phyloP scores from a whole-genome alignment of 2,797 vertebrate species.

The Parauchenoglanis ngamensis region DNA sequence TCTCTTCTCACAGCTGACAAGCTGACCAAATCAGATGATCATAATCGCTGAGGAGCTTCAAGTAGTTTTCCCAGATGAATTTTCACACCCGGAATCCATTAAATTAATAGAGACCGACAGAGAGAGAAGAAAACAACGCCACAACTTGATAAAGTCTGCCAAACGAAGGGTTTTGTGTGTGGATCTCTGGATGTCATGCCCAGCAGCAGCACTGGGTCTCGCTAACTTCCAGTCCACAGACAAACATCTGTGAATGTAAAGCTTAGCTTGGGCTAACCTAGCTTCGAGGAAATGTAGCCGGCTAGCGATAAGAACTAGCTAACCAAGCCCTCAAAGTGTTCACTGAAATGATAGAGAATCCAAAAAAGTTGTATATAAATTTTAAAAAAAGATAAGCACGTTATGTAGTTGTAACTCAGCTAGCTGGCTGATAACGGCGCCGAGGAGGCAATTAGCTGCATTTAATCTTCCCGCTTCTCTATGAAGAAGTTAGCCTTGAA shows the following conservation, averaged over 20 bases:
- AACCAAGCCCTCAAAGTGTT: neutral
- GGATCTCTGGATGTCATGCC: neutral
- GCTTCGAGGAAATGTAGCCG: neutral
- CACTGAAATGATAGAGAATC: neutral
- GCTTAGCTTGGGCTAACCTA: neutral
- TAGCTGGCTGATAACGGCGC: slow-evolving; percentile 27
- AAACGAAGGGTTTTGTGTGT: neutral
- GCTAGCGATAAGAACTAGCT: neutral
- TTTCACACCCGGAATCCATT: slow-evolving; percentile 25
- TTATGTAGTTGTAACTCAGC: neutral
- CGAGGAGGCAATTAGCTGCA: neutral
- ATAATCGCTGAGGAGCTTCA: neutral
- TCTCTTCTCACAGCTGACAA: neutral
- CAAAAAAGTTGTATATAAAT: neutral
- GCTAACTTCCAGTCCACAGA: neutral
- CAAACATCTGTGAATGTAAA: neutral
- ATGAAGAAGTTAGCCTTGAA: neutral
- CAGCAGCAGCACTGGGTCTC: neutral
- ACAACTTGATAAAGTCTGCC: neutral
- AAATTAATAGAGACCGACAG: too few relatives aligned
- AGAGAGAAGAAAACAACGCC: neutral
- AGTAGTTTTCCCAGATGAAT: neutral
- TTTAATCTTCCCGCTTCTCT: slow-evolving; percentile 22
- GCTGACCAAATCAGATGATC: slow-evolving; percentile 5
- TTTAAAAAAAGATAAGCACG: neutral